These are phyloP conservation scores for Parauchenoglanis punctatus DNA, from an alignment of 2,797 vertebrate species.

Conservation along the genomic window DNA sequence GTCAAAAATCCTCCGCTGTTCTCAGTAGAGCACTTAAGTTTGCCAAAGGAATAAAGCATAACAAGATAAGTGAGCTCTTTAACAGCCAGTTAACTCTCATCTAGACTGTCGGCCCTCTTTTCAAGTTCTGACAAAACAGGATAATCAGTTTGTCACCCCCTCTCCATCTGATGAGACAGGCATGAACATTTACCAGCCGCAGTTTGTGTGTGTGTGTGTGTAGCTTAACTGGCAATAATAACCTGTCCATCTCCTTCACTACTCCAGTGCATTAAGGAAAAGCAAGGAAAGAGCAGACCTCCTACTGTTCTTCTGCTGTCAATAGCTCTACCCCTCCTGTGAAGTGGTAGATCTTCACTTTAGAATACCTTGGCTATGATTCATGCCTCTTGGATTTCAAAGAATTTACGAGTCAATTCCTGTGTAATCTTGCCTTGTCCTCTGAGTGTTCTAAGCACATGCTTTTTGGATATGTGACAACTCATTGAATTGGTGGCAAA, in stretches of 20 bases:
- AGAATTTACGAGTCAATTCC: slow-evolving; percentile 49
- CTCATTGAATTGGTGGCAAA: slow-evolving; percentile 34
- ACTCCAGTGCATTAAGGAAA: slow-evolving; percentile 3
- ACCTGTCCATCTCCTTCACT: slow-evolving; percentile 36
- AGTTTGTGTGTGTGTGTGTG: slow-evolving; percentile 38
- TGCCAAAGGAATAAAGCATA: slow-evolving; percentile 45
- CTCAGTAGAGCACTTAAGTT: slow-evolving; percentile 46
- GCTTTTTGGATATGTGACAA: slow-evolving; percentile 33
- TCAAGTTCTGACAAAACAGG: slow-evolving; percentile 48
- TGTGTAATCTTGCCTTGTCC: slow-evolving; percentile 48
- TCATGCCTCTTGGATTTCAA: slow-evolving; percentile 47
- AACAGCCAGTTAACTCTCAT: slow-evolving; percentile 53
- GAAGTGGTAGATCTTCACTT: slow-evolving; percentile 23
- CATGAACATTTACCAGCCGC: slow-evolving; percentile 43
- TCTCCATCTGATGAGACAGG: slow-evolving; percentile 38
- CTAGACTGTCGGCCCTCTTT: slow-evolving; percentile 43
- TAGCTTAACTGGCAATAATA: slow-evolving; percentile 25
- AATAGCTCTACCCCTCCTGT: slow-evolving; percentile 22
- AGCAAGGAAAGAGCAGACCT: slow-evolving; percentile 14
- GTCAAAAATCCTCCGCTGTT: slow-evolving; percentile 39
- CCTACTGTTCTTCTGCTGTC: slow-evolving; percentile 30
- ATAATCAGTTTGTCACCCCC: slow-evolving; percentile 45
- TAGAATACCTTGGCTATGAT: slow-evolving; percentile 39
- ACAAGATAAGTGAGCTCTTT: slow-evolving; percentile 52
- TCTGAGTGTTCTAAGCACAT: slow-evolving; percentile 35